Percentiles rank a stretch among this genome's conserved stretches.
Conservation (phyloP, 2,888 invertebrate species). For the Timema podura region DNA sequence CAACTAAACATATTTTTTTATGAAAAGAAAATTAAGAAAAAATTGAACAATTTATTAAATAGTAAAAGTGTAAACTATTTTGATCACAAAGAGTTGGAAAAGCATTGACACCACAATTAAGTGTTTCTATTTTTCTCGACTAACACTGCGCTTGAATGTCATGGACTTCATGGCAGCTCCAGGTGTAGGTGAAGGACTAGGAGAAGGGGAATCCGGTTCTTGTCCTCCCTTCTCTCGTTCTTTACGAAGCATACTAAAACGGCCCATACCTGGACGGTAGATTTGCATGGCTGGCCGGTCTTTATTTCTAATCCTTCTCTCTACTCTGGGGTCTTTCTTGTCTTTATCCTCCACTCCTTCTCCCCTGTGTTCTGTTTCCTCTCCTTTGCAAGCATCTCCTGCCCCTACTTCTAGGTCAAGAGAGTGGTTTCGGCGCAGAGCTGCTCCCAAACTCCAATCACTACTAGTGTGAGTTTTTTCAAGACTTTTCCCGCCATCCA, state of each 20-base stretch:
- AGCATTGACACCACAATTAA: neutral
- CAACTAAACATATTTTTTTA: no score
- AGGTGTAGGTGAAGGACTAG: constrained; percentile 35
- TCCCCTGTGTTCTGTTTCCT: constrained; percentile 30
- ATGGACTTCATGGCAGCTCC: constrained; percentile 16
- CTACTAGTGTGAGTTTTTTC: constrained; percentile 19
- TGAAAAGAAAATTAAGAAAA: no score
- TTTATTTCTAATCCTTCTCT: constrained; percentile 63
- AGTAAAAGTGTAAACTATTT: no score
- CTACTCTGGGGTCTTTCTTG: constrained; percentile 52
- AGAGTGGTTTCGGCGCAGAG: constrained; percentile 23
- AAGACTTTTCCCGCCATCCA: constrained; percentile 11
- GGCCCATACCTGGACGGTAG: constrained; percentile 87
- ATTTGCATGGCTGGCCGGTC: constrained; percentile 87
- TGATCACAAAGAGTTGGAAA: no score
- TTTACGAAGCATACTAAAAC: constrained; percentile 63
- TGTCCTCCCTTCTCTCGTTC: constrained; percentile 46
- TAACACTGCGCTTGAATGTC: constrained; percentile 27
- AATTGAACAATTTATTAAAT: no score
- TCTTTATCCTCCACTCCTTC: constrained; percentile 53
- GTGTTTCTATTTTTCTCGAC: constrained; percentile 22
- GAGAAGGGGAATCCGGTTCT: constrained; percentile 36
- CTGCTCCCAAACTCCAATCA: constrained; percentile 21
- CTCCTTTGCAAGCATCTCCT: neutral
- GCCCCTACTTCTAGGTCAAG: constrained; percentile 23